Conservation (phyloP, 1,140 invertebrate species). For the Zaprionus camerounensis region DNA sequence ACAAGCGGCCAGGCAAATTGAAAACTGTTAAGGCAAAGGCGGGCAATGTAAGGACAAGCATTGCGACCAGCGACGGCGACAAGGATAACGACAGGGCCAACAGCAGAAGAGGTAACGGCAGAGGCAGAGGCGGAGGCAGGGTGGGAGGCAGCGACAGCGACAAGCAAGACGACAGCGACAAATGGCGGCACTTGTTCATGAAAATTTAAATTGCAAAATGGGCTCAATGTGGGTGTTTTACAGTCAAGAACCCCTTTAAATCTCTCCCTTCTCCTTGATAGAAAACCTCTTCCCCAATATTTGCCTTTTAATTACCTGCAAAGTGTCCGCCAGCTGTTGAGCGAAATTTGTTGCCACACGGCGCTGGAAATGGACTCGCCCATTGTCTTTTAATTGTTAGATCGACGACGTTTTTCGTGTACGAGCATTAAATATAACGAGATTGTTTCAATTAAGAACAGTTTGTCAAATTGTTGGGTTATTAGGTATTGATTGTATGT, state of each 20-base stretch:
- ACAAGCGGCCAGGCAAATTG: conserved; percentile 74
- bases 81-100: conserved; percentile 13
- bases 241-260: conserved; percentile 6
- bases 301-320: conserved; percentile 79
- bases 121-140: conserved; percentile 37
- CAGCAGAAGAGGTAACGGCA: conserved; percentile 25
- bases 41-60: conserved; percentile 23
- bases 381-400: conserved; percentile 48
- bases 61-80: conserved; percentile 5
- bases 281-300: conserved; percentile 64
- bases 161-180: conserved; percentile 60
- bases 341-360: conserved; percentile 57
- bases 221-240: conserved; percentile 61
- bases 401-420: conserved; percentile 22
- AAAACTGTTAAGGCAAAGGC: conserved; percentile 63
- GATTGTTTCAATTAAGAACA: not conserved
- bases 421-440: conserved; percentile 15
- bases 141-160: conserved; percentile 47
- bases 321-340: conserved; percentile 63
- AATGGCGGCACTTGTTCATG: conserved; percentile 78
- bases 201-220: conserved; percentile 82
- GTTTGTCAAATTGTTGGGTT: too few species aligned
- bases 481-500: too few species aligned
- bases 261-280: not conserved
- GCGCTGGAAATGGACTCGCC: conserved; percentile 14